These are phyloP conservation scores for Amia ocellicauda DNA, from an alignment of 2,113 vertebrate species.

Conservation along the genomic window DNA sequence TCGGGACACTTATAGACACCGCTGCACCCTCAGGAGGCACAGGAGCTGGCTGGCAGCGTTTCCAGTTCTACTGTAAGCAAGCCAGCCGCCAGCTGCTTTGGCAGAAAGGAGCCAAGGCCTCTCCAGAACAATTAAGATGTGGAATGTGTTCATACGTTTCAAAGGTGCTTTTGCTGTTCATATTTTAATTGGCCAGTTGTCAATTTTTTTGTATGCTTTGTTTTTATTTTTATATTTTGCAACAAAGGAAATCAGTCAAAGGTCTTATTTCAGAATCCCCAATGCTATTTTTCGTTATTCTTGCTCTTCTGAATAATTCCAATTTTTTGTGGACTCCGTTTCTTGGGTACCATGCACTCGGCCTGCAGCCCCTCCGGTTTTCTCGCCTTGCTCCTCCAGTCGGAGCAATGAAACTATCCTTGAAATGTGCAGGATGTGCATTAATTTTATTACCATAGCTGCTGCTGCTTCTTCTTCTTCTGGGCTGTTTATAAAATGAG, in stretches of 20 bases:
- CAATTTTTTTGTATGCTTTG: too few relatives aligned
- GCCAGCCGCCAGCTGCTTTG: conserved; percentile 61
- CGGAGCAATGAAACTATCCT: too few relatives aligned
- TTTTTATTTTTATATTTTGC: conserved; percentile 24
- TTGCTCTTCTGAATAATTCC: conserved; percentile 30
- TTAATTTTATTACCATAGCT: too few relatives aligned
- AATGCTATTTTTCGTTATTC: conserved; percentile 42
- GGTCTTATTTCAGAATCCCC: conserved; percentile 29
- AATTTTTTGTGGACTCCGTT: conserved; percentile 30
- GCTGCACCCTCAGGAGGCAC: conserved; percentile 28
- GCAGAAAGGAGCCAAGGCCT: conserved; percentile 25
- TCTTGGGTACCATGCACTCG: conserved; percentile 21
- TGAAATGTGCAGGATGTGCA: too few relatives aligned
- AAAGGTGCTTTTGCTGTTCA: conserved; percentile 30
- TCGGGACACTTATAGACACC: too few relatives aligned
- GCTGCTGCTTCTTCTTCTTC: too few relatives aligned
- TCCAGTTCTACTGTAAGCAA: conserved; percentile 56
- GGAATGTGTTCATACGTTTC: conserved; percentile 29
- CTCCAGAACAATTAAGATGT: conserved; percentile 22
- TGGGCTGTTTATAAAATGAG: too few relatives aligned
- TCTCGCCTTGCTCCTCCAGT: too few relatives aligned
- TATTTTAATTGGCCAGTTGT: conserved; percentile 9
- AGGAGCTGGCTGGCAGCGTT: conserved; percentile 50
- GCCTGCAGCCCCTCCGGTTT: too few relatives aligned
- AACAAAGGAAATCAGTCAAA: conserved; percentile 33